Evolutionary conservation across 2,888 invertebrate genomes (phyloP).

Genomic region (Trichogramma dendrolimi): DNA sequence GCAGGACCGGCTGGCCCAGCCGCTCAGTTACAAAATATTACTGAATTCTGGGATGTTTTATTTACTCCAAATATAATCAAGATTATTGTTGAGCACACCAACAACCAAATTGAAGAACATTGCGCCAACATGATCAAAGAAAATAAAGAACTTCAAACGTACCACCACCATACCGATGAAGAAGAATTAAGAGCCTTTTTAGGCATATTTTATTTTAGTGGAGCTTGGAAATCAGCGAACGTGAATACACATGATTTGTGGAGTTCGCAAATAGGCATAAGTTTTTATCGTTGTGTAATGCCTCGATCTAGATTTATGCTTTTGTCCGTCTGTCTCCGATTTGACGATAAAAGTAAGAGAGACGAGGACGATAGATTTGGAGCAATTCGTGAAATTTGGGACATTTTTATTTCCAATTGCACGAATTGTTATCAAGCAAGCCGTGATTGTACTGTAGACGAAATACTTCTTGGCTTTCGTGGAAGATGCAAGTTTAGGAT

Average conservation of each 20-base stretch:
- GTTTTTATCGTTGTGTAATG: conserved; percentile 28
- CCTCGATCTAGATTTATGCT: conserved; percentile 20
- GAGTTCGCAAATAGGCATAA: conserved; percentile 23
- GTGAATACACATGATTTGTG: conserved; percentile 22
- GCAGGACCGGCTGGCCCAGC: conserved; percentile 13
- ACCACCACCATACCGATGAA: conserved; percentile 26
- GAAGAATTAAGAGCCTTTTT: conserved; percentile 22
- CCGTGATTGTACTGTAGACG: conserved; percentile 37
- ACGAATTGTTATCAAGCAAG: conserved; percentile 28
- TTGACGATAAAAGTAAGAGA: conserved; percentile 25
- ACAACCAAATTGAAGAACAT: conserved; percentile 19
- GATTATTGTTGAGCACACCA: conserved; percentile 24
- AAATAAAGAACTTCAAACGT: conserved; percentile 12
- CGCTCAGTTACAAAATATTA: conserved; percentile 8
- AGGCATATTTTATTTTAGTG: conserved; percentile 24
- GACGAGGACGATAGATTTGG: conserved; percentile 24
- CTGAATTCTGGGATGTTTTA: conserved; percentile 21
- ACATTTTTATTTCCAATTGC: conserved; percentile 22
- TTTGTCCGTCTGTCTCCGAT: conserved; percentile 24
- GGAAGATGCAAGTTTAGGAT: conserved; percentile 34
- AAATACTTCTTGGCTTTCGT: conserved; percentile 35
- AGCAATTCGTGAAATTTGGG: conserved; percentile 27
- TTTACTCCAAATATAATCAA: conserved; percentile 14
- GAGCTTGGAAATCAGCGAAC: conserved; percentile 23
- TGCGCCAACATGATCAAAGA: conserved; percentile 11